Conservation (phyloP, 2,797 vertebrate genomes). For the Brachyalestes nurse region DNA sequence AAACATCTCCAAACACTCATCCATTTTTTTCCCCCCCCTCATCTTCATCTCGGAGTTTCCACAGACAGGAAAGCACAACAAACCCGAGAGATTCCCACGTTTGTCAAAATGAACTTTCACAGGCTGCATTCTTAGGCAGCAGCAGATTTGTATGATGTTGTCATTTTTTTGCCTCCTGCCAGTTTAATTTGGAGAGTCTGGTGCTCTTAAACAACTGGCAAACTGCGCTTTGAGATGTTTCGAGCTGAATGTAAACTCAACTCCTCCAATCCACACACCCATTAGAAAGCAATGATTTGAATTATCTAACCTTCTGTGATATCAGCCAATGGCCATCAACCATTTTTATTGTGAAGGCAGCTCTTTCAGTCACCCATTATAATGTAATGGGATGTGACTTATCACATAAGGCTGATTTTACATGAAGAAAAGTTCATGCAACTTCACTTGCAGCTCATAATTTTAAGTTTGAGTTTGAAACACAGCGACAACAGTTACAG, state of each 20-base stretch:
- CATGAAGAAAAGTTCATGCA: not conserved
- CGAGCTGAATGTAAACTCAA: constrained; percentile 12
- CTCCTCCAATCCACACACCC: constrained; percentile 2
- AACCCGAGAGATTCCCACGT: constrained; percentile 60
- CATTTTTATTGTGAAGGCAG: not conserved
- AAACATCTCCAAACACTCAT: constrained; percentile 52
- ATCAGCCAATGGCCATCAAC: not conserved
- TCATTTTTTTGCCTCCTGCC: constrained; percentile 50
- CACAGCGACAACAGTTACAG: not conserved
- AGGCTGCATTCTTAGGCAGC: constrained; percentile 47
- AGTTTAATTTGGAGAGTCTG: constrained; percentile 58
- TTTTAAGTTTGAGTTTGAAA: not conserved
- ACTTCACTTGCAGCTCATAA: not conserved
- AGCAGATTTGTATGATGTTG: constrained; percentile 42
- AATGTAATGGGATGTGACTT: not conserved
- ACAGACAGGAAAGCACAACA: constrained; percentile 21
- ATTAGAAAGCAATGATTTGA: constrained; percentile 1
- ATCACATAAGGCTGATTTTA: not conserved
- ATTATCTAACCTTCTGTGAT: not conserved
- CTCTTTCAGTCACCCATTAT: not conserved
- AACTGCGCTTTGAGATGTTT: constrained; percentile 25
- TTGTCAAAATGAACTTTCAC: constrained; percentile 70
- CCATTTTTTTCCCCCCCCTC: constrained; percentile 16
- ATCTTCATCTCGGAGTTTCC: constrained; percentile 43
- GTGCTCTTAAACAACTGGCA: constrained; percentile 71